phyloP scores from a whole-genome alignment of 2,797 vertebrate species.

The Percopsis omiscomaycus region DNA sequence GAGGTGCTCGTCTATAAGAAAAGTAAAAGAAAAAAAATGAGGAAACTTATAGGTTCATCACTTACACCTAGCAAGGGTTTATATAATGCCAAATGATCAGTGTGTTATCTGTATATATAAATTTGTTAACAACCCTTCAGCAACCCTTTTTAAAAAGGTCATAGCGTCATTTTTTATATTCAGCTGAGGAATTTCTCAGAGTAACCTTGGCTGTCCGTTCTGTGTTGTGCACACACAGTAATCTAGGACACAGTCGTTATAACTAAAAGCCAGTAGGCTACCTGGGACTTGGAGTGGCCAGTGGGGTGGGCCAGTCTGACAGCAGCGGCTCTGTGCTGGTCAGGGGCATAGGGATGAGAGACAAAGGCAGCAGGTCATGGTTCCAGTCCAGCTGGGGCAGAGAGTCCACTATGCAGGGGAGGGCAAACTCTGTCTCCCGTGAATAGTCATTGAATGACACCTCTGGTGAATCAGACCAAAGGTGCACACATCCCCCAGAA shows the following conservation, averaged over 20 bases:
- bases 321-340: slow-evolving; percentile 85
- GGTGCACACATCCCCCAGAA: slow-evolving; percentile 92
- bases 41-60: too few species aligned
- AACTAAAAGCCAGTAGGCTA: slow-evolving; percentile 43
- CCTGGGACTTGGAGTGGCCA: slow-evolving; percentile 88
- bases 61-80: too few species aligned
- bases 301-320: slow-evolving; percentile 88
- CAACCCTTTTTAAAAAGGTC: too few species aligned
- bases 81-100: too few species aligned
- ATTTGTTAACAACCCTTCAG: too few species aligned
- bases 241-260: too few species aligned
- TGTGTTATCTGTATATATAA: too few species aligned
- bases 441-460: slow-evolving; percentile 93
- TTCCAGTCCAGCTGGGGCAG: slow-evolving; percentile 95
- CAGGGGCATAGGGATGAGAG: slow-evolving; percentile 90
- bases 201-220: too few species aligned
- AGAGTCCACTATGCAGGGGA: slow-evolving; percentile 92
- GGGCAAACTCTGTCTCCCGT: slow-evolving; percentile 90
- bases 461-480: slow-evolving; percentile 93
- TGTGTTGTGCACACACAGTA: too few species aligned
- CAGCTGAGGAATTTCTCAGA: too few species aligned
- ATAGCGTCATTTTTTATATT: too few species aligned
- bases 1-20: slow-evolving; percentile 83
- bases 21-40: slow-evolving; percentile 14
- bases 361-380: slow-evolving; percentile 92